These are phyloP conservation scores for Tubiluchus corallicola DNA, from an alignment of 2,888 invertebrate species.

Conservation along the genomic window DNA sequence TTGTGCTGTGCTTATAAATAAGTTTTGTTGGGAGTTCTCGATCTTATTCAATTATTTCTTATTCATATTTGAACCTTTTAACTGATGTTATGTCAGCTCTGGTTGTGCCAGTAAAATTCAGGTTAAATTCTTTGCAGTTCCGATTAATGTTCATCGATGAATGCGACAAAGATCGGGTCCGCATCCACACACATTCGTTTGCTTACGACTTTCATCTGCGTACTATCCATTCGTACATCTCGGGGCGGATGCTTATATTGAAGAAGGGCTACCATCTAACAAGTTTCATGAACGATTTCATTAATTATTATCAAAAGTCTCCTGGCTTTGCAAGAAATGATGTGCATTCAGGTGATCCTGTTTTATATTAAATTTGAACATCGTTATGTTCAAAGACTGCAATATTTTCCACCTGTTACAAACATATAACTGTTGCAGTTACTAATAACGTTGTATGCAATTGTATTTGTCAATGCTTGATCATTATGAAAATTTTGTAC, in stretches of 20 bases:
- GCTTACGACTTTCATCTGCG: slow-evolving; percentile 55
- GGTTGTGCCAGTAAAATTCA: background rate
- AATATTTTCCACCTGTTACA: no score
- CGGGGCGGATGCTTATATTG: slow-evolving; percentile 35
- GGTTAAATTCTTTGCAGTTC: background rate
- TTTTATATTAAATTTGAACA: no score
- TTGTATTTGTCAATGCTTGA: no score
- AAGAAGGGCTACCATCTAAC: slow-evolving; percentile 48
- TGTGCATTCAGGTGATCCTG: slow-evolving; percentile 43
- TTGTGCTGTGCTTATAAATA: no score
- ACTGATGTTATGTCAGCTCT: no score
- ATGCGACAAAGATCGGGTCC: slow-evolving; percentile 46
- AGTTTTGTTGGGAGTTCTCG: no score
- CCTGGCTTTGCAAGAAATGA: slow-evolving; percentile 55
- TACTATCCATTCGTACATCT: slow-evolving; percentile 44
- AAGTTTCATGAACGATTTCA: slow-evolving; percentile 52
- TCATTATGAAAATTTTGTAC: slow-evolving; percentile 10
- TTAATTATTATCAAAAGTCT: slow-evolving; percentile 53
- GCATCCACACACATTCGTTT: slow-evolving; percentile 55
- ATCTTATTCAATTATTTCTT: no score
- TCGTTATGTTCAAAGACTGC: no score
- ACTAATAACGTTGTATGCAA: no score
- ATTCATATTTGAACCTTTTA: no score
- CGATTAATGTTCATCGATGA: slow-evolving; percentile 21
- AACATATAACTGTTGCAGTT: no score